These are phyloP conservation scores for Phodopus roborovskii DNA, from an alignment of 2,113 vertebrate species.

Conservation along the genomic window DNA sequence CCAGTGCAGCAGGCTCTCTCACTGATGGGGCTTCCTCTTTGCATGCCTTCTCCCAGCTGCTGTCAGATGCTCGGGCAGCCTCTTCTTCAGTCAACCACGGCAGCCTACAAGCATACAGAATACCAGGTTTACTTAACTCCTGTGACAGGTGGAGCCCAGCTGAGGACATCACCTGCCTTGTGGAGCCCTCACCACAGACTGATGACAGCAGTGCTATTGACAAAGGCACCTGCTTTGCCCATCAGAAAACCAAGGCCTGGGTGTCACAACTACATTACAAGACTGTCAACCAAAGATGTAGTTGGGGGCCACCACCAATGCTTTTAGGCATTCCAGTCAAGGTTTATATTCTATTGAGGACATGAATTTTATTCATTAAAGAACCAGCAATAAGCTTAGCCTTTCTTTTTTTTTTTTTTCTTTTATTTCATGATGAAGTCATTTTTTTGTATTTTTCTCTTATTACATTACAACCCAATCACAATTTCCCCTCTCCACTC, in stretches of 20 bases:
- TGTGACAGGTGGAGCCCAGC: background rate
- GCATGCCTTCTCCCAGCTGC: background rate
- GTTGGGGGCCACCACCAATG: background rate
- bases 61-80: background rate
- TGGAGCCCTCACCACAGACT: conserved; percentile 11
- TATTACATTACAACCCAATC: background rate
- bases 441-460: background rate
- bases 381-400: background rate
- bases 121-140: background rate
- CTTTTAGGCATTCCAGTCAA: background rate
- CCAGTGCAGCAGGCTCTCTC: background rate
- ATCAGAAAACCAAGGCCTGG: background rate
- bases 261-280: background rate
- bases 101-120: background rate
- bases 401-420: background rate
- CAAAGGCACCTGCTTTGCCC: background rate
- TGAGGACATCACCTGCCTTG: background rate
- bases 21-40: background rate
- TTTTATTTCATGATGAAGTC: background rate
- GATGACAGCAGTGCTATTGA: no score
- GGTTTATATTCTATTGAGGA: background rate
- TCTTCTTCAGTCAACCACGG: background rate
- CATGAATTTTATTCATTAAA: background rate
- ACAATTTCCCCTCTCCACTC: background rate
- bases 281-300: background rate